A percentile compares a stretch with the other conserved stretches of the same genome.
These are phyloP conservation scores for Schizopygopsis malacanthus DNA, from an alignment of 2,797 vertebrate genomes.

Conservation along the genomic window DNA sequence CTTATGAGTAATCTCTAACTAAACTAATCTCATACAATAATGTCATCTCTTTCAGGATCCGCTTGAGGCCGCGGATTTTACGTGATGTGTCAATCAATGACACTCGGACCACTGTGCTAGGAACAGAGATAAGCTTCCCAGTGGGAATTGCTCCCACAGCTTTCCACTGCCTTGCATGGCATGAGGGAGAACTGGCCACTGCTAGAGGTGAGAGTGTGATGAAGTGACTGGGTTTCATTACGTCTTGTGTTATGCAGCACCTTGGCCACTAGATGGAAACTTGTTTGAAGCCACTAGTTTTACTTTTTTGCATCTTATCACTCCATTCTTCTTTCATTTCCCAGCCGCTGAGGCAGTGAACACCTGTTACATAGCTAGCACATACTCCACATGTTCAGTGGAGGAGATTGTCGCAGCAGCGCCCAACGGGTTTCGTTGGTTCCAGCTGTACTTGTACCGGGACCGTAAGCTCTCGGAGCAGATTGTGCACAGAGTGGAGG, in stretches of 20 bases:
- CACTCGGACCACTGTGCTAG: conserved; percentile 85
- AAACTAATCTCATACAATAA: background rate
- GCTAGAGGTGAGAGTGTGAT: conserved; percentile 82
- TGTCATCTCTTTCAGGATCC: conserved; percentile 77
- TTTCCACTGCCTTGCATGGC: conserved; percentile 91
- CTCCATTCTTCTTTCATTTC: background rate
- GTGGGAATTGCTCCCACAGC: conserved; percentile 90
- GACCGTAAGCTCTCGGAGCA: conserved; percentile 84
- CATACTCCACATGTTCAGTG: conserved; percentile 86
- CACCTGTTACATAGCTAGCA: conserved; percentile 90
- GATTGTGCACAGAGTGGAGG: conserved; percentile 83
- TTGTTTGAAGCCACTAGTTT: conserved; percentile 5
- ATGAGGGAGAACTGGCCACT: conserved; percentile 92
- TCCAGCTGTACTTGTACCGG: conserved; percentile 91
- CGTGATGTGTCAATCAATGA: conserved; percentile 85
- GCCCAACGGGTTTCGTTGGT: conserved; percentile 86
- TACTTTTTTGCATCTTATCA: background rate
- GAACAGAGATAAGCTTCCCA: conserved; percentile 87
- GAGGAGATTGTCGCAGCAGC: conserved; percentile 88
- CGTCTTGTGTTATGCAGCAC: conserved; percentile 4
- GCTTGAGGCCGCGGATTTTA: conserved; percentile 86
- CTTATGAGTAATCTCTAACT: background rate
- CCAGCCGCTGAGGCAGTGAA: conserved; percentile 84
- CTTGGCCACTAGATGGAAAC: conserved; percentile 42
- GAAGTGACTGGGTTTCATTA: background rate